A percentile compares a stretch with the other conserved stretches of the same genome.
phyloP scores from a whole-genome alignment of 2,113 vertebrate species.

The Raja brachyura region DNA sequence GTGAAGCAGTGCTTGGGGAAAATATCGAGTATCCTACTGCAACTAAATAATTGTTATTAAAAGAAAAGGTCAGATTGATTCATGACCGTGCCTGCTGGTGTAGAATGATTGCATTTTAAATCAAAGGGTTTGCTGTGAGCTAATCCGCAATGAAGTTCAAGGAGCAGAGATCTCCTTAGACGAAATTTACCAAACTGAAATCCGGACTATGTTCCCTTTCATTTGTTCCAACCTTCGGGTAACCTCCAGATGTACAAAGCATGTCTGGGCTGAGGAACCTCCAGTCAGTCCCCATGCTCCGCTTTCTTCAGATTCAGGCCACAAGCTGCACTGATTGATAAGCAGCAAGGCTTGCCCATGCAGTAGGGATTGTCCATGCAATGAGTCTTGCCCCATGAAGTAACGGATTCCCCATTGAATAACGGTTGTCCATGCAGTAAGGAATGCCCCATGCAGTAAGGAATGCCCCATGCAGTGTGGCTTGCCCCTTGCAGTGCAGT shows the following conservation, averaged over 20 bases:
- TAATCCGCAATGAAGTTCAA: constrained; percentile 25
- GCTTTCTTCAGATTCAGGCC: not conserved
- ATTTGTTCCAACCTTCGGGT: constrained; percentile 8
- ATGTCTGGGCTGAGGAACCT: not conserved
- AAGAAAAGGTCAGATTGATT: constrained; percentile 32
- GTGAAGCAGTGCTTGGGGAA: constrained; percentile 26
- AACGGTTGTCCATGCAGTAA: too few relatives aligned
- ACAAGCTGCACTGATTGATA: not conserved
- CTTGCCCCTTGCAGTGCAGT: too few relatives aligned
- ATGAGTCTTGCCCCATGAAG: too few relatives aligned
- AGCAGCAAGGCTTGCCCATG: not conserved
- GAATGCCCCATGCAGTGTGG: too few relatives aligned
- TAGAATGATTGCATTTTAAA: constrained; percentile 34
- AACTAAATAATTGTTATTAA: constrained; percentile 35
- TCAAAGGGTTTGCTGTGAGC: constrained; percentile 14
- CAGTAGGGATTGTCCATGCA: not conserved
- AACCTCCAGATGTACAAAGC: constrained; percentile 23
- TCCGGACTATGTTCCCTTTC: constrained; percentile 15
- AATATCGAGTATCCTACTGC: constrained; percentile 6
- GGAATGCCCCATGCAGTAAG: too few relatives aligned
- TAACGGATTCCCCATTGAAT: too few relatives aligned
- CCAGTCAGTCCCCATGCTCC: not conserved
- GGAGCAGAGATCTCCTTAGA: constrained; percentile 12
- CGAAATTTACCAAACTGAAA: constrained; percentile 32
- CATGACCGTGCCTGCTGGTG: constrained; percentile 5